Evolutionary conservation across 2,113 vertebrate genomes (phyloP).

Genomic region (Eclectus roratus): DNA sequence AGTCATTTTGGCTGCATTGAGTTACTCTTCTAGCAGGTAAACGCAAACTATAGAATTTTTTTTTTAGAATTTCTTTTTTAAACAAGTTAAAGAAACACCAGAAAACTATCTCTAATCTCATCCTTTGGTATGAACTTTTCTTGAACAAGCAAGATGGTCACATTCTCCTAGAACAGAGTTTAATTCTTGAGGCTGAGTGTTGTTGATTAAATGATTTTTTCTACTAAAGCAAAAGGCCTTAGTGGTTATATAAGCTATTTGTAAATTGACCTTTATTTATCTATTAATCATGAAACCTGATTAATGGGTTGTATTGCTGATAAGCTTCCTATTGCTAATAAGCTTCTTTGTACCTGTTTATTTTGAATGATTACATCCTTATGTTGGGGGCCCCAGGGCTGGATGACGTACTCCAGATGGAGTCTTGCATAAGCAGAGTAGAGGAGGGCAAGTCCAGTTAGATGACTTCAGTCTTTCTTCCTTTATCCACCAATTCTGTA

Average conservation of each 20-base stretch:
- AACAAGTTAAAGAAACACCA: background rate
- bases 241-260: background rate
- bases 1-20: background rate
- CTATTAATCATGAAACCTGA: background rate
- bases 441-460: background rate
- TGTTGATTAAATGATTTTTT: slow-evolving; percentile 15
- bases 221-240: background rate
- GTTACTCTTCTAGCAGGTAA: background rate
- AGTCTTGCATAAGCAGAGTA: background rate
- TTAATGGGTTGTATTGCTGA: background rate
- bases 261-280: slow-evolving; percentile 9
- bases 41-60: background rate
- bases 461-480: background rate
- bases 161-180: background rate
- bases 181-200: background rate
- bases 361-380: background rate
- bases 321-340: slow-evolving; percentile 16
- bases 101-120: background rate
- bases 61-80: background rate
- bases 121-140: background rate
- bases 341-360: slow-evolving; percentile 8
- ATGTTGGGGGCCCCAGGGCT: background rate
- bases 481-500: background rate
- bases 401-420: background rate
- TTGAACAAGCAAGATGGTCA: background rate